phyloP scores from a whole-genome alignment of 2,888 invertebrate species.

The Euproctis similis region DNA sequence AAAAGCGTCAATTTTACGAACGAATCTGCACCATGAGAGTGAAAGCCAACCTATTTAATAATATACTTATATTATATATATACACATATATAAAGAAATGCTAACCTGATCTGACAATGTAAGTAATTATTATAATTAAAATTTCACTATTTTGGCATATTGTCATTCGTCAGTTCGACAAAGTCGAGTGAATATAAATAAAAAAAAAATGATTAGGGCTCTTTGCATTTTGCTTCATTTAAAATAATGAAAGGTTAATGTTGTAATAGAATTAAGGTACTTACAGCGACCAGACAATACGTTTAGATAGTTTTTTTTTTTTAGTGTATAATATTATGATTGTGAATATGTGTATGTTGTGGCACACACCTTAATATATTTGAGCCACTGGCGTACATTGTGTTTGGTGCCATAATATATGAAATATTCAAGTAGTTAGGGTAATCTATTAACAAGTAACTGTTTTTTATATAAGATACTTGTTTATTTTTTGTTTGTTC shows the following conservation, averaged over 20 bases:
- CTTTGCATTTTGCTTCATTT: slow-evolving; percentile 13
- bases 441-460: slow-evolving; percentile 40
- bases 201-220: slow-evolving; percentile 8
- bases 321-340: slow-evolving; percentile 28
- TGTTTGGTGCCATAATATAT: slow-evolving; percentile 53
- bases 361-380: not conserved
- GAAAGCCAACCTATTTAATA: too few relatives aligned
- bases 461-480: too few relatives aligned
- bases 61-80: too few relatives aligned
- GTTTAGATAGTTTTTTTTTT: too few relatives aligned
- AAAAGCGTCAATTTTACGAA: slow-evolving; percentile 13
- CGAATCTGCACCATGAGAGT: slow-evolving; percentile 12
- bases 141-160: too few relatives aligned
- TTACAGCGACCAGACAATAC: slow-evolving; percentile 28
- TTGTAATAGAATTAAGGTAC: slow-evolving; percentile 26
- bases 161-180: too few relatives aligned
- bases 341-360: slow-evolving; percentile 11
- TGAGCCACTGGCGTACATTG: slow-evolving; percentile 16
- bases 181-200: not conserved
- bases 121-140: too few relatives aligned
- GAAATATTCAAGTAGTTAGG: slow-evolving; percentile 52
- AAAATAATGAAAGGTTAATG: slow-evolving; percentile 18
- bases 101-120: slow-evolving; percentile 14
- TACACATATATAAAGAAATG: slow-evolving; percentile 1
- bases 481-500: too few relatives aligned